Base-by-base conservation (phyloP, 2,888 invertebrate species). In the Keiferia lycopersicella region DNA sequence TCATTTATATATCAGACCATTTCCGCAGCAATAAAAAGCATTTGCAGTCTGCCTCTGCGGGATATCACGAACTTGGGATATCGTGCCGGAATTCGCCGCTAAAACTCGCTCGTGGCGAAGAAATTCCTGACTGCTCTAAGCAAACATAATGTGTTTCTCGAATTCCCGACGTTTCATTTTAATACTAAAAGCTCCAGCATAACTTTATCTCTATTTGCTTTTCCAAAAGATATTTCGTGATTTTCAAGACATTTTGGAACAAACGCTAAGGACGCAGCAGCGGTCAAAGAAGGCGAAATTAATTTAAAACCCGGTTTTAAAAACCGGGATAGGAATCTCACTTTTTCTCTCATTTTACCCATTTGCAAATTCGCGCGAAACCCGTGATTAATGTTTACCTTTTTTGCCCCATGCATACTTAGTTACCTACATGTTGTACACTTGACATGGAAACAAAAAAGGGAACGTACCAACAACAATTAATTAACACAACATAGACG, bases 401-500 rank as follows among this genome's bases (percentile, higher is more conserved):
- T 66, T 66, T 61, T 63, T 63, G 53, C 61, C 20, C 63, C 45
- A 34, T 56, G 38, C 50, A 58, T 53, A n/a, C 12, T 16, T 16
- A 45, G 26, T 22, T 12, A 53, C 20, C 22, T 22, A 57, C 56
- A 56, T 63, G 61, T 57, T 63, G 34, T 34, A 61, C 61, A 63
- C 61, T 63, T 63, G 56, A 65, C 53, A 61, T 53, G 48, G 22
- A 18, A 56, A 57, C 61, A 64, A 66, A 65, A 65, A 63, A 58
- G 61, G 61, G 20, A 63, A 51, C 62, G 41, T 26, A 34, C 51
- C 39, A 14, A 14, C 61, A 48, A 34, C 51, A 18, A 51, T 50
- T 61, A 61, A 61, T 61, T 61, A 48, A 14, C 2, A 16, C n/a
- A 53, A 34, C 2, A 38, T 34, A 8, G 18, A 58, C 39, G 58